Conservation (phyloP, 2,888 invertebrate species). For the Ypsolopha sequella region DNA sequence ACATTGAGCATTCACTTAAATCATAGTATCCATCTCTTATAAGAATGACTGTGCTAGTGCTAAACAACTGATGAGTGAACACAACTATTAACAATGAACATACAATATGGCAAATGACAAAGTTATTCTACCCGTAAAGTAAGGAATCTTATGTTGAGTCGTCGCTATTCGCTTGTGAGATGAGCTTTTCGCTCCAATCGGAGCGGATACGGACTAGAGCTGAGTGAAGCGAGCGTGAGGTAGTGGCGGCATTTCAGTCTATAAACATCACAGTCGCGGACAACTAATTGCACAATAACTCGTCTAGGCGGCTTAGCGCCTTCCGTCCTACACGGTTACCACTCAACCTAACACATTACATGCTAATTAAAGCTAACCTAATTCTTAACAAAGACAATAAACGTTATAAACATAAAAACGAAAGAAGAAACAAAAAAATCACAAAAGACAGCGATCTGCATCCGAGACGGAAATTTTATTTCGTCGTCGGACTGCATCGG, state of each 20-base stretch:
- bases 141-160: conserved; percentile 35
- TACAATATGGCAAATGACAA: conserved; percentile 54
- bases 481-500: conserved; percentile 37
- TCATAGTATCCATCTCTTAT: conserved; percentile 30
- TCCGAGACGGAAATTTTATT: conserved; percentile 62
- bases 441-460: conserved; percentile 45
- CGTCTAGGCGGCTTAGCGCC: conserved; percentile 42
- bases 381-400: conserved; percentile 57
- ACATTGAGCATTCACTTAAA: conserved; percentile 62
- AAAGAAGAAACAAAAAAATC: conserved; percentile 61
- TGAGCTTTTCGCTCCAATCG: conserved; percentile 28
- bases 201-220: conserved; percentile 20
- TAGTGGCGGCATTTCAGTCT: conserved; percentile 74
- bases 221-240: conserved; percentile 62
- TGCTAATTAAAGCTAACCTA: conserved; percentile 65
- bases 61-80: conserved; percentile 36
- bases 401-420: conserved; percentile 55
- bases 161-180: conserved; percentile 45
- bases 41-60: conserved; percentile 58
- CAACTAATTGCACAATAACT: conserved; percentile 68
- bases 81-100: conserved; percentile 51
- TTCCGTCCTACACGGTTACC: conserved; percentile 42
- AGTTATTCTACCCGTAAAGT: conserved; percentile 50
- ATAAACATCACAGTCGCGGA: conserved; percentile 78
- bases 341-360: conserved; percentile 44